Evolutionary conservation across 2,797 vertebrate genomes (phyloP), one percentile per base, ranked within the genome.

Genomic region (Leptoclinus maculatus): DNA sequence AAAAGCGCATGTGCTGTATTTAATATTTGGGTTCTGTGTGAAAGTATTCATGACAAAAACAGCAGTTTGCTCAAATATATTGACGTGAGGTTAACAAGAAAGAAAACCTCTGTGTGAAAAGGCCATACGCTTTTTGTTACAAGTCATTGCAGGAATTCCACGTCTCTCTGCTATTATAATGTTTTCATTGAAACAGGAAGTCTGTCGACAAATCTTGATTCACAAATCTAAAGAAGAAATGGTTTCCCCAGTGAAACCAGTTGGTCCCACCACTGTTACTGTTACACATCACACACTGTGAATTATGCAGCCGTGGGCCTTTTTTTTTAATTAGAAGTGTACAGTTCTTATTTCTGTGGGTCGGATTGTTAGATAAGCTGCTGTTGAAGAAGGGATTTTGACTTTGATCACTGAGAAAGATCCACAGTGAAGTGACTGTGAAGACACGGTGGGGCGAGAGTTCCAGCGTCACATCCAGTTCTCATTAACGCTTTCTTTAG

Each of bases 321-420:
- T 41, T 65, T 65, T 69, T 66, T 17, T 47, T 19, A 79, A 85
- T 76, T 67, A 71, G 39, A 73, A 64, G 23, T 51, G 59, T 53
- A 6, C 21, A 3, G 6, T 54, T 81, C 23, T 43, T 71, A 23
- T 67, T 58, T 41, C 45, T n/a, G 39, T n/a, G 38, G 12, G n/a
- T 51, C 41, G 43, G 72, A 54, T 71, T 41, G 62, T 71, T 29
- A 36, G 77, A 81, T 77, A 71, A 66, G 74, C 80, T 73, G 51
- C 0, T 66, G 65, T 13, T 71, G 51, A 62, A 83, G 64, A 34
- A 25, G 60, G n/a, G 29, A 65, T 41, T 36, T 23, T 3, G 34
- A 58, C 80, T 88, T 83, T 84, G 84, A 88, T 84, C 76, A 0
- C 13, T 63, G n/a, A 10, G 32, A 65, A 58, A 39, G 39, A 39